Evolutionary conservation across 2,888 invertebrate species (phyloP).

Genomic region (Lagria hirta): DNA sequence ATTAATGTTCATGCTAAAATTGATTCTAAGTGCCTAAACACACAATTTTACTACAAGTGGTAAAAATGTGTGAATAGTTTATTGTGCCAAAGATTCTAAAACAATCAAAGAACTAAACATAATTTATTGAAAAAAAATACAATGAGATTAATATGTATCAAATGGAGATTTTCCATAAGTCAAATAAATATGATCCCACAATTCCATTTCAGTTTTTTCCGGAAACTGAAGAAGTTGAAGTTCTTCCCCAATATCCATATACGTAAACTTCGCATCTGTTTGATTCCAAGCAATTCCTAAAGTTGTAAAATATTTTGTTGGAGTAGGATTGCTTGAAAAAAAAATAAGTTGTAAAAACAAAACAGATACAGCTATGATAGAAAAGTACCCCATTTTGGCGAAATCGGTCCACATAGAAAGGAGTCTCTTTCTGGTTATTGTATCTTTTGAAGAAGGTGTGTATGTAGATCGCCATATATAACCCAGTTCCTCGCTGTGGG

Average conservation of each 20-base stretch:
- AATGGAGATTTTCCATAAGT: constrained; percentile 30
- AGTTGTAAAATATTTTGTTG: constrained; percentile 20
- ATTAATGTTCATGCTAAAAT: no score
- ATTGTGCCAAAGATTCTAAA: no score
- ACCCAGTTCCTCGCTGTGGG: constrained; percentile 34
- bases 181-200: constrained; percentile 32
- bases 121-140: no score
- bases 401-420: constrained; percentile 42
- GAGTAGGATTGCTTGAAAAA: constrained; percentile 33
- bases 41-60: no score
- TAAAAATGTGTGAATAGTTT: no score
- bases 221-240: constrained; percentile 22
- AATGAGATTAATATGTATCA: constrained; percentile 36
- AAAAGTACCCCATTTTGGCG: constrained; percentile 38
- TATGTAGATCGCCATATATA: constrained; percentile 31
- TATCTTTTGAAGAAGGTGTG: constrained; percentile 26
- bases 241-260: constrained; percentile 30
- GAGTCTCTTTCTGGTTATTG: constrained; percentile 28
- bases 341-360: no score
- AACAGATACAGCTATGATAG: constrained; percentile 4
- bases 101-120: no score
- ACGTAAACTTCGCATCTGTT: constrained; percentile 19
- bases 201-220: constrained; percentile 26
- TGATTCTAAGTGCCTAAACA: no score
- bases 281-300: constrained; percentile 28